phyloP scores from a whole-genome alignment of 1,140 invertebrate species.

The Leptopilina boulardi region DNA sequence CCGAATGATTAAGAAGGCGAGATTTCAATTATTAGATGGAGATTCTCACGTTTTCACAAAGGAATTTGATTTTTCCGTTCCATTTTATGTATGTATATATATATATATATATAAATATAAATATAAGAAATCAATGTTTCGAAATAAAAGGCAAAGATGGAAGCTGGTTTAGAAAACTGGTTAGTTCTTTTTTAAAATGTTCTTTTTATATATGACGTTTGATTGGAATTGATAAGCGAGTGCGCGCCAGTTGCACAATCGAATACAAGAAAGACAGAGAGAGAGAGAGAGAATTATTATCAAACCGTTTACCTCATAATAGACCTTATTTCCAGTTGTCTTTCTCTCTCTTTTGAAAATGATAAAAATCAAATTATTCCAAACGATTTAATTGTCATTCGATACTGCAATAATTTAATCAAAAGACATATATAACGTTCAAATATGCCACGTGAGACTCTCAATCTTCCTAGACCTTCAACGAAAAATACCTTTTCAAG shows the following conservation, averaged over 20 bases:
- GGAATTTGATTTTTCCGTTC: slow-evolving; percentile 8
- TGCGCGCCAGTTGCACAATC: neutral
- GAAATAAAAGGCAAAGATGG: neutral
- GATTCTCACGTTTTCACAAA: too few relatives aligned
- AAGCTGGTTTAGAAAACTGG: neutral
- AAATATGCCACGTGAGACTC: too few relatives aligned
- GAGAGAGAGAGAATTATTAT: too few relatives aligned
- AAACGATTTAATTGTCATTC: too few relatives aligned
- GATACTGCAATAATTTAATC: too few relatives aligned
- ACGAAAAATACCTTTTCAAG: too few relatives aligned
- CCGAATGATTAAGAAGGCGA: neutral
- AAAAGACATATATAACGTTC: too few relatives aligned
- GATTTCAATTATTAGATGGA: neutral
- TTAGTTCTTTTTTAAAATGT: neutral
- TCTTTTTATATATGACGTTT: neutral
- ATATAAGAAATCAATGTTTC: neutral
- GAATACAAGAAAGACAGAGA: neutral
- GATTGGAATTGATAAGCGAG: slow-evolving; percentile 7
- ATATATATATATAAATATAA: too few relatives aligned
- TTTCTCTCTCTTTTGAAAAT: too few relatives aligned
- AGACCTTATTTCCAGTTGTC: neutral
- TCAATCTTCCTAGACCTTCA: too few relatives aligned
- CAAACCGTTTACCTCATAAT: neutral
- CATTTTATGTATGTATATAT: too few relatives aligned
- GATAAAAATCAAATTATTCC: too few relatives aligned